phyloP scores from a whole-genome alignment of 2,797 vertebrate genomes.

The Choloepus didactylus region DNA sequence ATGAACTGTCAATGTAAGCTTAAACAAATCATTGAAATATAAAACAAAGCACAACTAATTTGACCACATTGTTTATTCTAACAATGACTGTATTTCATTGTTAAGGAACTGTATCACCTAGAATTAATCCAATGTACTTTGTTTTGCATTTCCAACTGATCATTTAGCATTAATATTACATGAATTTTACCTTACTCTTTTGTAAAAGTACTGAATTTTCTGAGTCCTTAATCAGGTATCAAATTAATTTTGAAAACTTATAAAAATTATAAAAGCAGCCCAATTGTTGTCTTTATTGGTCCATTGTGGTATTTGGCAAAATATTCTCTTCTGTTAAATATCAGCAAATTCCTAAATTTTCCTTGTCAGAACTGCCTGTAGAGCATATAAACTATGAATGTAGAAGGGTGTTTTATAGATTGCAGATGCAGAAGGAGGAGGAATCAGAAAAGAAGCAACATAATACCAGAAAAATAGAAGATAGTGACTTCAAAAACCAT shows the following conservation, averaged over 20 bases:
- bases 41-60: conserved; percentile 43
- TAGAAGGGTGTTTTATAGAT: not conserved
- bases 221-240: conserved; percentile 29
- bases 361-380: not conserved
- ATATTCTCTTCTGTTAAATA: conserved; percentile 48
- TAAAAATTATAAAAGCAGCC: conserved; percentile 41
- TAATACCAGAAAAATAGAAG: not conserved
- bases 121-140: not conserved
- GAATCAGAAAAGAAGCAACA: not conserved
- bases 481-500: not conserved
- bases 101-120: not conserved
- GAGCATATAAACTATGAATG: not conserved
- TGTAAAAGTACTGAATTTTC: conserved; percentile 33
- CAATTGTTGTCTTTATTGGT: conserved; percentile 62
- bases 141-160: not conserved
- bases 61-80: not conserved
- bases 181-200: conserved; percentile 25
- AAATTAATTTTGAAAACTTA: conserved; percentile 66
- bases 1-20: not conserved
- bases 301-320: conserved; percentile 52
- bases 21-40: not conserved
- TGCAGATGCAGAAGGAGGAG: not conserved
- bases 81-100: conserved; percentile 5
- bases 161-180: not conserved
- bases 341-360: conserved; percentile 21